Evolutionary conservation across 2,113 vertebrate species (phyloP), one percentile per base, ranked within the genome.

Genomic region (Raja brachyura): DNA sequence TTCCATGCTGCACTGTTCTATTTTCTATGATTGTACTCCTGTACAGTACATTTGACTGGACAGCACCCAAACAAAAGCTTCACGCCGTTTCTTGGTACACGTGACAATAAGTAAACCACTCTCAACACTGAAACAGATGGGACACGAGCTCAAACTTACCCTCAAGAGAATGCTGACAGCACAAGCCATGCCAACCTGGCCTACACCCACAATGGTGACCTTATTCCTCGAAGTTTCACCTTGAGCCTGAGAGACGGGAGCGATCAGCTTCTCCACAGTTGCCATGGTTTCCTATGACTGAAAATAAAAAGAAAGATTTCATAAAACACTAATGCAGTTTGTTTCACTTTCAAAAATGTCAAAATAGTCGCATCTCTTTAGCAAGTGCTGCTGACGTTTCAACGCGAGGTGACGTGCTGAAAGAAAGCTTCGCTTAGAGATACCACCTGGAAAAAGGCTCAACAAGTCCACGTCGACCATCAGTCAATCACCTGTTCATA

Each of bases 181-280:
- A 75, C 97, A 96, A 0, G 99, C 99, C 99, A 99, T 99, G 68
- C 99, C 99, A 81, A 99, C 99, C 95, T 97, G 97, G 14, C 99
- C 99, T 39, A 98, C 98, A 0, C 98, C 98, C 2, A 99, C 98
- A 28, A 99, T 93, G 0, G 98, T 98, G 94, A 99, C 97, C 96
- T 99, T 99, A 96, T 97, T 99, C 95, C 96, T 97, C 4, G 99
- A 98, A 0, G 93, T n/a, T 0, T 95, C 76, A 0, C 94, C 0
- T 0, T 96, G 79, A 2, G 68, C 95, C 0, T 94, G 93, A 0
- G 96, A 95, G 54, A 98, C 8, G 0, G 97, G 94, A 10, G 96
- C 97, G 74, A 99, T 97, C 93, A 99, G 96, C 93, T 98, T 98
- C 93, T 97, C 96, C 7, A 99, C 96, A 2, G 97, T 97, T 1